A percentile compares a stretch with the other conserved stretches of the same genome.
These are phyloP conservation scores for Polyergus mexicanus DNA, from an alignment of 1,140 invertebrate species.

Conservation along the genomic window DNA sequence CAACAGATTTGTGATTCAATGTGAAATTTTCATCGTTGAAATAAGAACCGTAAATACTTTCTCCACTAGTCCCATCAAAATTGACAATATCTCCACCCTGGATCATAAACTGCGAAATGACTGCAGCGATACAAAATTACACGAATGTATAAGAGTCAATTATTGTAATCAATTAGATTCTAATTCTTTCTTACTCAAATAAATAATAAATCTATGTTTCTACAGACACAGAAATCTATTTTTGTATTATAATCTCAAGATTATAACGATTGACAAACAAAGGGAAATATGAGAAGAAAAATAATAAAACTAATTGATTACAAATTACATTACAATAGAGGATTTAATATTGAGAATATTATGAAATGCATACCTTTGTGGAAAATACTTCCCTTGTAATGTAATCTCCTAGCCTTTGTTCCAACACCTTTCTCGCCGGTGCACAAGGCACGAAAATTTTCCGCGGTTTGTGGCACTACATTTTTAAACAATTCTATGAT, in stretches of 20 bases:
- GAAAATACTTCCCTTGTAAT: constrained; percentile 92
- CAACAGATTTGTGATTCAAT: constrained; percentile 88
- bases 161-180: not conserved
- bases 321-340: not conserved
- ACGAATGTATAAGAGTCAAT: not conserved
- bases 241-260: not conserved
- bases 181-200: not conserved
- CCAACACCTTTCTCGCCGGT: constrained; percentile 94
- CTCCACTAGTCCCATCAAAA: constrained; percentile 94
- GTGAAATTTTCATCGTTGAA: constrained; percentile 97
- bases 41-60: constrained; percentile 96
- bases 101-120: constrained; percentile 92
- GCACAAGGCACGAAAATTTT: constrained; percentile 96
- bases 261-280: not conserved
- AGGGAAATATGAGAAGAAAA: not conserved
- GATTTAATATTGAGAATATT: not conserved
- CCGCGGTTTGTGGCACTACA: constrained; percentile 95
- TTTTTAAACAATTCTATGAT: constrained; percentile 94
- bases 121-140: constrained; percentile 83
- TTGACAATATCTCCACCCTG: constrained; percentile 95
- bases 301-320: not conserved
- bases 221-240: not conserved
- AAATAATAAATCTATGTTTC: too few species aligned
- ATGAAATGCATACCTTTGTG: constrained; percentile 89
- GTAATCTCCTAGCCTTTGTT: constrained; percentile 89